A percentile compares a stretch with the other conserved stretches of the same genome.
These are phyloP conservation scores for Drosophila cardini DNA, from an alignment of 1,140 invertebrate genomes.

Conservation along the genomic window DNA sequence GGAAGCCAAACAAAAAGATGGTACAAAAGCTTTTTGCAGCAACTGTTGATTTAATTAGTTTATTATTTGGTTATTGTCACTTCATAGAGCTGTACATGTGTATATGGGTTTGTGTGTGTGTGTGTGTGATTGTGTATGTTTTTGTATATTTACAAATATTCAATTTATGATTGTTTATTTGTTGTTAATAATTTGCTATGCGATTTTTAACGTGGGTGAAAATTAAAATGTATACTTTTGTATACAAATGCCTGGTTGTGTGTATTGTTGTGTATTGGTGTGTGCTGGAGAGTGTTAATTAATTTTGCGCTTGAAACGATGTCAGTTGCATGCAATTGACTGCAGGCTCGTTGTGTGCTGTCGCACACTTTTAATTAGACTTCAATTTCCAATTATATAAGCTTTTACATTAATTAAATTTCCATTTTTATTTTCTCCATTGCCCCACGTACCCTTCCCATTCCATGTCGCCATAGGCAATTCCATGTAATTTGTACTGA, in stretches of 20 bases:
- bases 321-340: constrained; percentile 75
- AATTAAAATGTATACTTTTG: constrained; percentile 76
- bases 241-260: constrained; percentile 36
- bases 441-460: neutral
- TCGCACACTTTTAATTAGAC: constrained; percentile 73
- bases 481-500: constrained; percentile 71
- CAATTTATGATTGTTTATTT: constrained; percentile 74
- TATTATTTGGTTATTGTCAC: constrained; percentile 61
- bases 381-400: constrained; percentile 74
- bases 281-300: constrained; percentile 71
- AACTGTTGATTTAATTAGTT: constrained; percentile 81
- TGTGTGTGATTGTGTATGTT: constrained; percentile 20
- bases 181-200: constrained; percentile 69
- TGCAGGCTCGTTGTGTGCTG: constrained; percentile 43
- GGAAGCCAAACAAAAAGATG: constrained; percentile 39
- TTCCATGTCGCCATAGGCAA: constrained; percentile 13
- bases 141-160: constrained; percentile 39
- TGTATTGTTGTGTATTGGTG: constrained; percentile 25
- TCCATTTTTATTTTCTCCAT: constrained; percentile 60
- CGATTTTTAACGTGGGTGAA: constrained; percentile 59
- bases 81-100: constrained; percentile 1
- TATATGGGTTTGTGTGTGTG: constrained; percentile 15
- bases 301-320: constrained; percentile 75
- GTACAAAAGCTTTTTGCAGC: constrained; percentile 40
- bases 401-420: constrained; percentile 83